Conservation (phyloP, 2,888 invertebrate species). For the Lasioglossum zephyrum region DNA sequence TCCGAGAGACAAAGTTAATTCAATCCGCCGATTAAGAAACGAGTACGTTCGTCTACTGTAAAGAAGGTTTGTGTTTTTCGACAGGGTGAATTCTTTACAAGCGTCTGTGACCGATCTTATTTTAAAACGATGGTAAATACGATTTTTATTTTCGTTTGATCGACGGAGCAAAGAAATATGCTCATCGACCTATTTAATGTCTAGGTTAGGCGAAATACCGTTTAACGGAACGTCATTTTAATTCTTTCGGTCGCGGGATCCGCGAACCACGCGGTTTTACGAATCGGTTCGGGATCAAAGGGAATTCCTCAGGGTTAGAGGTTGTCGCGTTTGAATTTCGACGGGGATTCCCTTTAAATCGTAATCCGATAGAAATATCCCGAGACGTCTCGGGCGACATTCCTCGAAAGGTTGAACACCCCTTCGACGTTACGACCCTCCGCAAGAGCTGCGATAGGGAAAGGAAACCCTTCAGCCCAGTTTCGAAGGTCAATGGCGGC, state of each 20-base stretch:
- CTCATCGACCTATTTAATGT: neutral
- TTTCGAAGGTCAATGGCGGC: constrained; percentile 70
- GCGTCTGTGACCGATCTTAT: neutral
- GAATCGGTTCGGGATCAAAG: constrained; percentile 26
- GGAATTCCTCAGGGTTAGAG: neutral
- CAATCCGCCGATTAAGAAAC: neutral
- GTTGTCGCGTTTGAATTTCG: constrained; percentile 32
- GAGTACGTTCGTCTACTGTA: neutral
- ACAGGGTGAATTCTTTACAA: neutral
- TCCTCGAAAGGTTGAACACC: constrained; percentile 63
- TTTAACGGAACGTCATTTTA: neutral
- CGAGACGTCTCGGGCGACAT: constrained; percentile 56
- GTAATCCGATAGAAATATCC: constrained; percentile 65
- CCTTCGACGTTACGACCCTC: constrained; percentile 69
- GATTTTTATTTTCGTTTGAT: too few relatives aligned
- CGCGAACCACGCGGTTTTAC: neutral
- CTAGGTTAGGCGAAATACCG: neutral
- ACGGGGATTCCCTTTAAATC: constrained; percentile 61
- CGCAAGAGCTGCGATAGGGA: constrained; percentile 47
- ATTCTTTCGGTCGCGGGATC: neutral
- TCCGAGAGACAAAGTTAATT: neutral
- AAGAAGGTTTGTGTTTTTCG: neutral
- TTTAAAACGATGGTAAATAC: neutral
- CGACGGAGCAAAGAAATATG: neutral
- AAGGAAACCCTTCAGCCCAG: constrained; percentile 74